Evolutionary conservation across 2,888 invertebrate species (phyloP).

Genomic region (Seira sanloemensis): DNA sequence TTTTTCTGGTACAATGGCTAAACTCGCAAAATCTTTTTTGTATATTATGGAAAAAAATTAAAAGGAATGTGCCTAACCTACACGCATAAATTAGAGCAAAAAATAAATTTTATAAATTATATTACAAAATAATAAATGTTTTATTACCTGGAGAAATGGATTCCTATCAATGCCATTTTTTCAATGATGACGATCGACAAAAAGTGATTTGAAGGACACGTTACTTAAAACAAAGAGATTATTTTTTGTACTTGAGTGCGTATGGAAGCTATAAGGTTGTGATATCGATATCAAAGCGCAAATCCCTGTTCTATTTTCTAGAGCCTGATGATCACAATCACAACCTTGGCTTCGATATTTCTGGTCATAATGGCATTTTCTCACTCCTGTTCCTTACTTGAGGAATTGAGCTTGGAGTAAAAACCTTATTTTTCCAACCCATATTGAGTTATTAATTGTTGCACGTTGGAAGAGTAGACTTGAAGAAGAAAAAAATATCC

Average conservation of each 20-base stretch:
- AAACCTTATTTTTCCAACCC: conserved; percentile 6
- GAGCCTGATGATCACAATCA: conserved; percentile 31
- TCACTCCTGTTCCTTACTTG: conserved; percentile 23
- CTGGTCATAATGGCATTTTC: conserved; percentile 34
- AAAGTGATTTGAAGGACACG: conserved; percentile 45
- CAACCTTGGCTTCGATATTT: conserved; percentile 36
- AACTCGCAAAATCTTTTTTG: not conserved
- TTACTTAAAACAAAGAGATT: not conserved
- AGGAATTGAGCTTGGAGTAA: conserved; percentile 20
- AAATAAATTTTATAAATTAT: not conserved
- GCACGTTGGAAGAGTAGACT: conserved; percentile 6
- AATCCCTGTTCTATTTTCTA: conserved; percentile 12
- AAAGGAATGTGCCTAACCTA: not conserved
- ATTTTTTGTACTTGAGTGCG: not conserved
- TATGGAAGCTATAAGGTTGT: not conserved
- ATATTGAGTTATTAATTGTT: not conserved
- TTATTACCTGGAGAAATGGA: conserved; percentile 53
- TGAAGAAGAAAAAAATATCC: not conserved
- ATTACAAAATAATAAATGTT: not conserved
- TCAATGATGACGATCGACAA: conserved; percentile 16
- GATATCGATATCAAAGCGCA: not conserved
- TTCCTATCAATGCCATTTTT: conserved; percentile 37
- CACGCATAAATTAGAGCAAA: not conserved
- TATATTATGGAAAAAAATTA: not conserved
- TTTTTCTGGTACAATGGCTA: no score